phyloP scores from a whole-genome alignment of 1,140 invertebrate genomes.

The Macrosteles quadrilineatus region DNA sequence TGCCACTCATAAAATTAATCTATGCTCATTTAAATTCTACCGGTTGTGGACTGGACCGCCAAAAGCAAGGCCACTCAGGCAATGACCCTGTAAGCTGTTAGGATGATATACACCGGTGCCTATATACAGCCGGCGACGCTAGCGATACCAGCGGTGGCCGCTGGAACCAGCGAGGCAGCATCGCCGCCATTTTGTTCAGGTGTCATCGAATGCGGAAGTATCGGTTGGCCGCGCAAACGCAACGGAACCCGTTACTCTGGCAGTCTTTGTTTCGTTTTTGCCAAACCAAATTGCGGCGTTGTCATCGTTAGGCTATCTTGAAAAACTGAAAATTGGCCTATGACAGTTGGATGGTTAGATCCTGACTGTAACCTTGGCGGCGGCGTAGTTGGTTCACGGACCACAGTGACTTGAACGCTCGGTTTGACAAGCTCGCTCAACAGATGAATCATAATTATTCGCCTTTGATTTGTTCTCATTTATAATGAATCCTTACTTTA shows the following conservation, averaged over 20 bases:
- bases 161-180: background rate
- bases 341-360: no score
- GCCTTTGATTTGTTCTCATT: no score
- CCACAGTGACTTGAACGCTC: no score
- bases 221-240: constrained; percentile 10
- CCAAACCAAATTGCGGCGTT: background rate
- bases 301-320: background rate
- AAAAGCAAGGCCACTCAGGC: background rate
- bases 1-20: no score
- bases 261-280: constrained; percentile 8
- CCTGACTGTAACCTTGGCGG: no score
- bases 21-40: no score
- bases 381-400: no score
- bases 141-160: background rate
- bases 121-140: background rate
- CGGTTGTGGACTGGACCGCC: no score
- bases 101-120: background rate
- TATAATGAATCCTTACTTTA: no score
- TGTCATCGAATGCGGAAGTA: constrained; percentile 9
- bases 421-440: no score
- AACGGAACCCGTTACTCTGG: constrained; percentile 8
- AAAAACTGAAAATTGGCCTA: background rate
- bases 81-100: background rate
- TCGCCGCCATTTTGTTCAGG: constrained; percentile 9
- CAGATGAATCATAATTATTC: no score